Evolutionary conservation across 2,797 vertebrate species (phyloP), one percentile per base, ranked within the genome.

Genomic region (Microhierax caerulescens): DNA sequence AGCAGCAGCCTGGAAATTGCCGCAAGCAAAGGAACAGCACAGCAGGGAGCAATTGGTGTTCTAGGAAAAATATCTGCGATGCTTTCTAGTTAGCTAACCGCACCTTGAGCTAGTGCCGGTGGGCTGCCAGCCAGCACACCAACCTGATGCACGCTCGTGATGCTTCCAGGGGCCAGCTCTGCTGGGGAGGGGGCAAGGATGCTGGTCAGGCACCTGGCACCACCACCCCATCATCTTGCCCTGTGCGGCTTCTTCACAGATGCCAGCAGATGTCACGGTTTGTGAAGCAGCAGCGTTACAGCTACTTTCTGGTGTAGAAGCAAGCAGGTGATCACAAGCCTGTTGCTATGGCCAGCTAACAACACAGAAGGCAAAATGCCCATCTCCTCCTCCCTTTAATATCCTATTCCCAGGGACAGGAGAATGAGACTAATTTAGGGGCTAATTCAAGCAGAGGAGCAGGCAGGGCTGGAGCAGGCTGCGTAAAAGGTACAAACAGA

Each of bases 161-260:
- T 11, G 34, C 28, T 47, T 17, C 5, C 9, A 3, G 12, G 7
- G 24, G 13, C 0, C 13, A 30, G n/a, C 45, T 56, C 37, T 1
- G 9, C 22, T 9, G 11, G 53, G 34, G 9, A 36, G 34, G 39
- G 39, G 32, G 24, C 10, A 11, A 25, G 27, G 74, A 27, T 27
- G 34, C 16, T 16, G 34, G 32, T 21, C 61, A 3, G 30, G 41
- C 19, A 39, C 14, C 14, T 0, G 10, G 18, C 5, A 39, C 11
- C 47, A 34, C 10, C 48, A 51, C n/a, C n/a, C 27, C 19, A 7
- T 25, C 23, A 9, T 4, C 28, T 20, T 1, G 3, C 22, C 65
- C 5, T 5, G 0, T 1, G 5, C 1, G 17, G 39, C 30, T 45
- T 27, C 47, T 15, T 34, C 63, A 4, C 5, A 8, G 34, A 13